Evolutionary conservation across 2,797 vertebrate genomes (phyloP).

Genomic region (Danio choprae): DNA sequence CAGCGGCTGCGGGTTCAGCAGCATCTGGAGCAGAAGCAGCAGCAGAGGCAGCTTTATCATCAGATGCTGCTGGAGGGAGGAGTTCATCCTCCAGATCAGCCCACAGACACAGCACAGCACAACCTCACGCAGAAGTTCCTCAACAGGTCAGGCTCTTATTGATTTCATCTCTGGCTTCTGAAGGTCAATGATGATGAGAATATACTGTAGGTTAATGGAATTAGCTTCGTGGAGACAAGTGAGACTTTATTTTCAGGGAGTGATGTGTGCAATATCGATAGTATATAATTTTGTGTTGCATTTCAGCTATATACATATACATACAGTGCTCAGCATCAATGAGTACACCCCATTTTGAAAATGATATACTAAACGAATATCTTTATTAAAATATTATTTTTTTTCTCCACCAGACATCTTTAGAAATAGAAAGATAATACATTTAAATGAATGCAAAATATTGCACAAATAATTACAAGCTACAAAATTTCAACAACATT

Average conservation of each 20-base stretch:
- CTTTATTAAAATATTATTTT: no score
- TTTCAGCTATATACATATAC: no score
- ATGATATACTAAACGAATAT: no score
- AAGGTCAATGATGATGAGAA: neutral
- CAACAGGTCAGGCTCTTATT: constrained; percentile 77
- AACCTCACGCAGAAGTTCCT: constrained; percentile 97
- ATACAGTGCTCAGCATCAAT: no score
- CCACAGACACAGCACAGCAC: constrained; percentile 82
- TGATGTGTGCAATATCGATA: no score
- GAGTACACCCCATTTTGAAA: no score
- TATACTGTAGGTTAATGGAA: neutral
- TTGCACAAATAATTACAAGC: no score
- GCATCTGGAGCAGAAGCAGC: constrained; percentile 96
- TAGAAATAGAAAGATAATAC: no score
- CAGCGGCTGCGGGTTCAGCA: constrained; percentile 95
- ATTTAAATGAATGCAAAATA: no score
- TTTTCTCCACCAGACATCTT: no score
- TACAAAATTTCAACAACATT: no score
- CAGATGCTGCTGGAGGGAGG: constrained; percentile 98
- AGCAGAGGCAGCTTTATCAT: constrained; percentile 93
- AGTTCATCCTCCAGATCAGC: constrained; percentile 86
- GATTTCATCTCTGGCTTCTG: neutral
- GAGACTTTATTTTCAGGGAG: neutral
- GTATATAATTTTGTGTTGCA: no score
- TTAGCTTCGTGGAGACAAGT: neutral